These are phyloP conservation scores for Botia almorhae DNA, from an alignment of 2,797 vertebrate species.

Conservation along the genomic window DNA sequence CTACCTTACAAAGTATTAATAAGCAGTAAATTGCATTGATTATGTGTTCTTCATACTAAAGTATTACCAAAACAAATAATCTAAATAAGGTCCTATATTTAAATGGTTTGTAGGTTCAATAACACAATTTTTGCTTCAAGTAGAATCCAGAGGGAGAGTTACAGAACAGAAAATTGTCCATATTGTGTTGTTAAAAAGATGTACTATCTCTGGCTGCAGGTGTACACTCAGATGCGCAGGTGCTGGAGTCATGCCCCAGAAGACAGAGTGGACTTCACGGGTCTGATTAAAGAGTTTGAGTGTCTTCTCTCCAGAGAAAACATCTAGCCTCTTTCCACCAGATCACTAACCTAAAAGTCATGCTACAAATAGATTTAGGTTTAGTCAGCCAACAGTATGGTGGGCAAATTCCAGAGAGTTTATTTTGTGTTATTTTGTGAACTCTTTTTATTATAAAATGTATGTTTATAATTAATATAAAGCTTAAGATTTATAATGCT, in stretches of 20 bases:
- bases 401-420: neutral
- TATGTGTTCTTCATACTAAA: too few species aligned
- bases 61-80: too few species aligned
- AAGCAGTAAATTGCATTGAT: too few species aligned
- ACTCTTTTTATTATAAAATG: neutral
- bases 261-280: conserved; percentile 81
- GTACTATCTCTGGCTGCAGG: conserved; percentile 61
- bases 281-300: conserved; percentile 83
- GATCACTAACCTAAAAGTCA: neutral
- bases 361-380: neutral
- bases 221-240: conserved; percentile 81
- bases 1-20: too few species aligned
- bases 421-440: neutral
- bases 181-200: neutral
- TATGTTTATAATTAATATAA: neutral
- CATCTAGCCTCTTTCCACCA: neutral
- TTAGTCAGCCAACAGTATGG: neutral
- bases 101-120: neutral
- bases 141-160: neutral
- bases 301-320: conserved; percentile 63
- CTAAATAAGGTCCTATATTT: neutral
- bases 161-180: neutral
- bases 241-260: conserved; percentile 83
- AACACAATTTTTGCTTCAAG: neutral
- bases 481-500: neutral